phyloP scores from a whole-genome alignment of 2,797 vertebrate genomes.

The Chelidonichthys spinosus region DNA sequence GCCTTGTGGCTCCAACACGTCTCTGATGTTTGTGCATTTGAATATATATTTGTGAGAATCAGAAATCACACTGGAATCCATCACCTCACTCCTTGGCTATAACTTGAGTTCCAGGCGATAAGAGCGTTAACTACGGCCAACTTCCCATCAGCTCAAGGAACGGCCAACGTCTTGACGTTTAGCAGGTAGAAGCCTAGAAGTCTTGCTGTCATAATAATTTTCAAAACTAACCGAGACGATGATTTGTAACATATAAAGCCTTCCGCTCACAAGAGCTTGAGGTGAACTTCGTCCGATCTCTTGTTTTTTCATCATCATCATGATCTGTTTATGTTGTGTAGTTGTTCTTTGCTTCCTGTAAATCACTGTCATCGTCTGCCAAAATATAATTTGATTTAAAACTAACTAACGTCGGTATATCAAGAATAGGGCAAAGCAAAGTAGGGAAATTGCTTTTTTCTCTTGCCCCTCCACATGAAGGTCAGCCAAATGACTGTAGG shows the following conservation, averaged over 20 bases:
- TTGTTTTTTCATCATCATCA: not conserved
- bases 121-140: constrained; percentile 11
- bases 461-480: not conserved
- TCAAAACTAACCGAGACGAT: not conserved
- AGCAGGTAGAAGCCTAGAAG: constrained; percentile 7
- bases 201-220: not conserved
- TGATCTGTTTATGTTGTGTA: not conserved
- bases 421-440: not conserved
- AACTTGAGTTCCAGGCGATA: constrained; percentile 28
- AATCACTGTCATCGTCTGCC: not conserved
- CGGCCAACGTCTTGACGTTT: constrained; percentile 5
- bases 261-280: not conserved
- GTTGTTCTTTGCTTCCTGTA: not conserved
- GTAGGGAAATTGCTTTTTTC: not conserved
- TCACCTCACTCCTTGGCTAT: not conserved
- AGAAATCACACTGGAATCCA: constrained; percentile 24
- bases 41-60: not conserved
- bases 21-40: not conserved
- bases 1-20: not conserved
- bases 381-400: constrained; percentile 16
- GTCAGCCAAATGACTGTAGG: not conserved
- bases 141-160: constrained; percentile 29
- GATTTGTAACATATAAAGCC: not conserved
- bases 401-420: not conserved
- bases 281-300: not conserved